Evolutionary conservation across 1,140 invertebrate species (phyloP).

Genomic region (Meloidogyne floridensis): DNA sequence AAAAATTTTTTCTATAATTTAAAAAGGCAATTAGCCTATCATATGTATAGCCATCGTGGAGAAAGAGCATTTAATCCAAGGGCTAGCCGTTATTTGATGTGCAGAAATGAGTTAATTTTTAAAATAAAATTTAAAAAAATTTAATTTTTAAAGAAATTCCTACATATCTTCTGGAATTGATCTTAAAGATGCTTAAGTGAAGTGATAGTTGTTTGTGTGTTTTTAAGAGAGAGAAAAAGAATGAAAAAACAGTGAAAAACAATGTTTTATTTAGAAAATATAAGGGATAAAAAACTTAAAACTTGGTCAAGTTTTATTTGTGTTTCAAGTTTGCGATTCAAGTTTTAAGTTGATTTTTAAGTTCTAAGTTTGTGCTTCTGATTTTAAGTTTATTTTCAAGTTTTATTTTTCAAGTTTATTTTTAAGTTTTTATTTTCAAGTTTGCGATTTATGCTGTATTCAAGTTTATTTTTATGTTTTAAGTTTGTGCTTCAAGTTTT

Average conservation of each 20-base stretch:
- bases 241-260: no score
- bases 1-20: slow-evolving; percentile 18
- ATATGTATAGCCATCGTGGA: slow-evolving; percentile 63
- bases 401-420: background rate
- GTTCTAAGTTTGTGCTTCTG: background rate
- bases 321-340: background rate
- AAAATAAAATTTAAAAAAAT: slow-evolving; percentile 34
- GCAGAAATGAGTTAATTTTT: slow-evolving; percentile 48
- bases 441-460: no score
- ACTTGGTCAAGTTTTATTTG: background rate
- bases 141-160: slow-evolving; percentile 14
- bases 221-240: background rate
- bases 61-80: slow-evolving; percentile 62
- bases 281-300: no score
- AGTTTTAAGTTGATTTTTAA: background rate
- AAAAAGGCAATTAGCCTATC: slow-evolving; percentile 57
- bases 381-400: background rate
- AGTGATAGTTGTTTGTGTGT: no score
- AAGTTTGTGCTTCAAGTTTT: no score
- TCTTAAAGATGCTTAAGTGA: slow-evolving; percentile 19
- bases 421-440: background rate
- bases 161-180: slow-evolving; percentile 33
- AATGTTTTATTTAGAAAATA: no score
- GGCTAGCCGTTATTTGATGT: slow-evolving; percentile 61
- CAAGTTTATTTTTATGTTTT: no score